phyloP scores from a whole-genome alignment of 2,113 vertebrate genomes.

The Megaceryle maxima region DNA sequence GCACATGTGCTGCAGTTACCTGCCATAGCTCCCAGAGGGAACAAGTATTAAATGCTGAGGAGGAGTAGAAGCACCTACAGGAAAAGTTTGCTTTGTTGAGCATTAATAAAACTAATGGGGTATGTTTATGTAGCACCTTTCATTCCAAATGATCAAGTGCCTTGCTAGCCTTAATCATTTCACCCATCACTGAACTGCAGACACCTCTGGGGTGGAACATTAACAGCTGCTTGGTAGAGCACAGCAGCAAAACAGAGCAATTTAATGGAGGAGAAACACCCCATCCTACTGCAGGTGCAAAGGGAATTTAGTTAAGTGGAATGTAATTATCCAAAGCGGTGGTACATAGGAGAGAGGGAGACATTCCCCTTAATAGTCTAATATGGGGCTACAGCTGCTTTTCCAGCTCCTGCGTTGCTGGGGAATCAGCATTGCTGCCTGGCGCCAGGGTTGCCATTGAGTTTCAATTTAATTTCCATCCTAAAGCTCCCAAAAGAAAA shows the following conservation, averaged over 20 bases:
- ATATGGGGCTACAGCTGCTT: not conserved
- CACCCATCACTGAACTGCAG: constrained; percentile 51
- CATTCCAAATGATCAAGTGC: constrained; percentile 45
- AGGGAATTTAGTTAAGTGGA: constrained; percentile 43
- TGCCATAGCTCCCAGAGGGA: not conserved
- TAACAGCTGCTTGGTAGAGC: constrained; percentile 48
- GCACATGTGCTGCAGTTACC: not conserved
- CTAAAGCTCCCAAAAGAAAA: not conserved
- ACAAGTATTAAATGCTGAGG: not conserved
- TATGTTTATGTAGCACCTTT: constrained; percentile 54
- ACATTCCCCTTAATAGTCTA: not conserved
- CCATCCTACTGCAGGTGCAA: not conserved
- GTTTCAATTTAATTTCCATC: not conserved
- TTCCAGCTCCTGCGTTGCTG: not conserved
- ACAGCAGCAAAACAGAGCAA: constrained; percentile 38
- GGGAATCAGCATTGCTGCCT: not conserved
- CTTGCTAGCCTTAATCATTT: constrained; percentile 44
- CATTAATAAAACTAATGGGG: constrained; percentile 50
- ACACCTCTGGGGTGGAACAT: constrained; percentile 61
- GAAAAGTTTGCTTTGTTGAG: constrained; percentile 51
- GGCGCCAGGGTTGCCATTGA: not conserved
- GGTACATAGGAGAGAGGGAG: not conserved
- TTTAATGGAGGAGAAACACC: constrained; percentile 53
- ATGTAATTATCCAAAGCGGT: constrained; percentile 27
- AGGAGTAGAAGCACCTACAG: constrained; percentile 3